phyloP scores from a whole-genome alignment of 2,113 vertebrate genomes.

The Muntiacus muntjak region DNA sequence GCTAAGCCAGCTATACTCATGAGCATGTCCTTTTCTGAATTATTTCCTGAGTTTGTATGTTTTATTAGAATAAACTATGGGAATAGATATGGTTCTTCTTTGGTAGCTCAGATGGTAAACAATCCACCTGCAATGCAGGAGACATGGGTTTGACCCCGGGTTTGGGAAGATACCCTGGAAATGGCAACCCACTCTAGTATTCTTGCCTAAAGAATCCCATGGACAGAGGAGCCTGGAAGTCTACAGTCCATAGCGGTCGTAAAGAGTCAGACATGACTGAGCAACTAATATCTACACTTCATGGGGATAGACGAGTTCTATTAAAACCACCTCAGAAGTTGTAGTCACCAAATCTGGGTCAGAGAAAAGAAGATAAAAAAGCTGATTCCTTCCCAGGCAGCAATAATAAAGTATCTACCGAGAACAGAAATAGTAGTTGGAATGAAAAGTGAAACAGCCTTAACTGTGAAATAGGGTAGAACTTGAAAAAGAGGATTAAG shows the following conservation, averaged over 20 bases:
- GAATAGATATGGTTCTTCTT: not conserved
- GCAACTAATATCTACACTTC: not conserved
- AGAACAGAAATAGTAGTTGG: not conserved
- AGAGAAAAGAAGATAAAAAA: not conserved
- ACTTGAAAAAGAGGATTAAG: not conserved
- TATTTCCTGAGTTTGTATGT: not conserved
- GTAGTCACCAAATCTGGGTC: slow-evolving; percentile 14
- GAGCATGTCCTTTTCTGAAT: slow-evolving; percentile 4
- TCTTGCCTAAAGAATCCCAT: not conserved
- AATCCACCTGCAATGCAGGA: not conserved
- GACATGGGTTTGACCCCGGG: not conserved
- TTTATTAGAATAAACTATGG: slow-evolving; percentile 40
- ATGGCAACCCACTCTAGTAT: not conserved
- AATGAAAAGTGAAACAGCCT: not conserved
- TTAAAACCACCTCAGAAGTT: not conserved
- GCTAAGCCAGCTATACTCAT: not conserved
- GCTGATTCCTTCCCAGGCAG: not conserved
- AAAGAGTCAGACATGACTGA: not conserved
- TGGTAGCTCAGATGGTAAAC: not conserved
- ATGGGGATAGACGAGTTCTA: not conserved
- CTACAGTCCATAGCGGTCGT: not conserved
- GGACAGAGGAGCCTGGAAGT: not conserved
- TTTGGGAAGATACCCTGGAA: not conserved
- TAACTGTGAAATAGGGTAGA: not conserved
- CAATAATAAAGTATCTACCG: not conserved